Conservation (phyloP, 2,888 invertebrate genomes). For the Trilocha varians region DNA sequence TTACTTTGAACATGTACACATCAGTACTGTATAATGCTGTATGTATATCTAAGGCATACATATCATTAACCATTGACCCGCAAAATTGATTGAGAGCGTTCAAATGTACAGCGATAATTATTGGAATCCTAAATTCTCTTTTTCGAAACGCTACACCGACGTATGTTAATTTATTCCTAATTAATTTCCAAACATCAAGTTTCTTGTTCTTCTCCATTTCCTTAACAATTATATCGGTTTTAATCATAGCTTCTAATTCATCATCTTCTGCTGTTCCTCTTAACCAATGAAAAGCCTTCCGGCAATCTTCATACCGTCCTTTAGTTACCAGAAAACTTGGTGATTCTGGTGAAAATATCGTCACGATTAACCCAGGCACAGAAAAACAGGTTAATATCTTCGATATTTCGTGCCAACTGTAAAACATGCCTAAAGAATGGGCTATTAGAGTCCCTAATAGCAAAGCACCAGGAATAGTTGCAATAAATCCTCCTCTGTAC, state of each 20-base stretch:
- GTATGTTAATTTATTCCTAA: background rate
- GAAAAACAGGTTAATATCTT: background rate
- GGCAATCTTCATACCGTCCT: background rate
- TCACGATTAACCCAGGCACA: background rate
- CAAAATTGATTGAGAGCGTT: background rate
- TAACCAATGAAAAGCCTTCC: constrained; percentile 1
- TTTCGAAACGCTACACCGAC: background rate
- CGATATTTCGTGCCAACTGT: background rate
- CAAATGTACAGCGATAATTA: background rate
- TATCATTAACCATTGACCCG: background rate
- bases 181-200: background rate
- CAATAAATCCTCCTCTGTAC: background rate
- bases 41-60: background rate
- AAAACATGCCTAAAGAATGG: background rate
- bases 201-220: background rate
- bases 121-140: background rate
- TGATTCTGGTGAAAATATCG: background rate
- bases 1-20: background rate
- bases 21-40: background rate
- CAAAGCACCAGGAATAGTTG: background rate
- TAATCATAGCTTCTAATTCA: background rate
- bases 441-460: background rate
- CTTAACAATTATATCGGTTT: background rate
- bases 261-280: constrained; percentile 1
- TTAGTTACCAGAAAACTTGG: constrained; percentile 1